Conservation (phyloP, 2,113 vertebrate species). For the Dendrocopos noguchii region DNA sequence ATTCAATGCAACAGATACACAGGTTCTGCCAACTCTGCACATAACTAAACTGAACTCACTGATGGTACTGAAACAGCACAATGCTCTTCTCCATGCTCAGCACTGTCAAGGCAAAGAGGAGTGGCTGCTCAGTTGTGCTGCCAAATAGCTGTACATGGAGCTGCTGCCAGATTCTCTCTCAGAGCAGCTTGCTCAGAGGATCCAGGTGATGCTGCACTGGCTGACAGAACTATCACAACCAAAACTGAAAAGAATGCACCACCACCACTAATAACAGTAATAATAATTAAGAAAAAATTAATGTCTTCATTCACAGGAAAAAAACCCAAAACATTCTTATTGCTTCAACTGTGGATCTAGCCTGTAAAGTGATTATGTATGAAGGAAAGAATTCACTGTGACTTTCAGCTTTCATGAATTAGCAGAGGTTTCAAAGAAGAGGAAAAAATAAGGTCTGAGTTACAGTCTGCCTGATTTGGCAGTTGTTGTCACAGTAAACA, state of each 20-base stretch:
- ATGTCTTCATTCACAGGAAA: not conserved
- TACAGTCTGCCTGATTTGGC: not conserved
- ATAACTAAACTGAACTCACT: conserved; percentile 5
- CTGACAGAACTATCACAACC: not conserved
- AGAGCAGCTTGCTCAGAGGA: not conserved
- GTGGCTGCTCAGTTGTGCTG: conserved; percentile 13
- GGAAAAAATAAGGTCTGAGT: conserved; percentile 13
- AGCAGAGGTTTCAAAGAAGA: conserved; percentile 53
- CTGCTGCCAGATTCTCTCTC: not conserved
- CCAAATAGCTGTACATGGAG: conserved; percentile 13
- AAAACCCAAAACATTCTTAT: not conserved
- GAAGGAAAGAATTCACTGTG: conserved; percentile 60
- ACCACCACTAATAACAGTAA: not conserved
- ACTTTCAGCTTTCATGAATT: conserved; percentile 59
- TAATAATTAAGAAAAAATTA: not conserved
- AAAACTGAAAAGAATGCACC: not conserved
- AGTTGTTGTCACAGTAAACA: conserved; percentile 33
- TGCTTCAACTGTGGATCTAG: not conserved
- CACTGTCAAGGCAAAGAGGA: not conserved
- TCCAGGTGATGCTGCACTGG: conserved; percentile 9
- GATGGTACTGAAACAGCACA: not conserved
- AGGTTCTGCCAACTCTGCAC: conserved; percentile 12
- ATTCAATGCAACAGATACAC: not conserved
- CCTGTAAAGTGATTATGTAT: conserved; percentile 41
- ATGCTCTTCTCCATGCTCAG: conserved; percentile 4